Conservation (phyloP, 2,113 vertebrate species). For the Ceyx melanurus region DNA sequence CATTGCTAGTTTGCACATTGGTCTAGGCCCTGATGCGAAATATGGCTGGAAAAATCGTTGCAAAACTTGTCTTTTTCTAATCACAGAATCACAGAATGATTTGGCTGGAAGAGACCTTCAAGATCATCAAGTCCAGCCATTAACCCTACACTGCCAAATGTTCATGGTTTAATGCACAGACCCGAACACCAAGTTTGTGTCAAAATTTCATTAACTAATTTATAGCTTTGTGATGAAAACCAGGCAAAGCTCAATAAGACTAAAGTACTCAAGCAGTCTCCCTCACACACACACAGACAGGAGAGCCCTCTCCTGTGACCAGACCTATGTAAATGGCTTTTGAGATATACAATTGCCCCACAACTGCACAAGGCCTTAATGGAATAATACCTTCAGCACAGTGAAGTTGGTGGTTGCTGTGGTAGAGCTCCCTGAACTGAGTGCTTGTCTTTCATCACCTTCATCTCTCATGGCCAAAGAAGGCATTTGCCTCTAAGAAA, state of each 20-base stretch:
- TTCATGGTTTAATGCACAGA: background rate
- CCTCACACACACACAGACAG: background rate
- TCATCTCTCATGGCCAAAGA: background rate
- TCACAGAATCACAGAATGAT: too few relatives aligned
- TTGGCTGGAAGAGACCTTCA: too few relatives aligned
- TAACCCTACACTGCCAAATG: background rate
- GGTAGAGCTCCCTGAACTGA: background rate
- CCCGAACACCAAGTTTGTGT: background rate
- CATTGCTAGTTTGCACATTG: fast-evolving
- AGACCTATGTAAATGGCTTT: background rate
- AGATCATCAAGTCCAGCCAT: too few relatives aligned
- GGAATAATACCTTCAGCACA: background rate
- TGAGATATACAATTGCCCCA: background rate
- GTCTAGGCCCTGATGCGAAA: background rate
- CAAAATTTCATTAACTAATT: background rate
- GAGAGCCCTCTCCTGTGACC: background rate
- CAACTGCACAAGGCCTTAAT: background rate
- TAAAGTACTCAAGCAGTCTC: background rate
- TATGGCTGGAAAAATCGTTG: background rate
- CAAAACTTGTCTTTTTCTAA: background rate
- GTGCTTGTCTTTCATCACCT: background rate
- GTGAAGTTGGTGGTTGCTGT: background rate
- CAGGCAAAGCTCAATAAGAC: background rate
- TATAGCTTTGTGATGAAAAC: background rate
- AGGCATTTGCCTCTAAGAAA: background rate